These are phyloP conservation scores for Oenanthe melanoleuca DNA, from an alignment of 2,113 vertebrate species.

Conservation along the genomic window DNA sequence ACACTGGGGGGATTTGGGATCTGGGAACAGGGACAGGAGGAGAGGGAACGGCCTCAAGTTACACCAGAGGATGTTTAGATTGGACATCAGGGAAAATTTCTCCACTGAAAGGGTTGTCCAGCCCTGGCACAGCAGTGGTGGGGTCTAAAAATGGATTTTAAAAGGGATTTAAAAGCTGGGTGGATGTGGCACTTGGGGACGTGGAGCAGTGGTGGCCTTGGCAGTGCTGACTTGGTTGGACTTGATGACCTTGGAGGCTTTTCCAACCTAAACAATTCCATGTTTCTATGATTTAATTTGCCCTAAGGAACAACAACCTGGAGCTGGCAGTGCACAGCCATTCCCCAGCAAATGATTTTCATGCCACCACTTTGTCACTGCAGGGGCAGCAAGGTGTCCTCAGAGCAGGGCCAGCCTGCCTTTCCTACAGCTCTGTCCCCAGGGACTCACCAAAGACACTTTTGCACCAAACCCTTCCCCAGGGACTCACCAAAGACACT, in stretches of 20 bases:
- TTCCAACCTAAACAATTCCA: not conserved
- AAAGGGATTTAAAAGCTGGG: rapidly evolving
- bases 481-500: not conserved
- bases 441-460: not conserved
- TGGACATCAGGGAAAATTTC: not conserved
- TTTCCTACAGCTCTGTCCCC: not conserved
- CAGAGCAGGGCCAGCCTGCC: not conserved
- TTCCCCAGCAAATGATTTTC: not conserved
- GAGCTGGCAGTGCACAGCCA: not conserved
- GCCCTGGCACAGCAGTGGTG: not conserved
- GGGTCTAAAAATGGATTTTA: too few species aligned
- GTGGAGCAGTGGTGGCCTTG: rapidly evolving
- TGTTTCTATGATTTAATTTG: not conserved
- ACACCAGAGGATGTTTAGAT: not conserved
- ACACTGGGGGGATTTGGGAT: too few species aligned
- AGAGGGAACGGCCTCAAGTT: rapidly evolving
- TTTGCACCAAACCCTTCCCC: not conserved
- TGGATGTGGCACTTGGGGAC: not conserved
- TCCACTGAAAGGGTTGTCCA: not conserved
- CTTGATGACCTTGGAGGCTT: rapidly evolving
- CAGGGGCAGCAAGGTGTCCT: not conserved
- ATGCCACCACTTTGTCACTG: not conserved
- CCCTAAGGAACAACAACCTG: not conserved
- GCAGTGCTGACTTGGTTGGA: not conserved
- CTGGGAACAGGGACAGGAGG: not conserved